phyloP scores from a whole-genome alignment of 2,113 vertebrate genomes.

The Tachycineta bicolor region DNA sequence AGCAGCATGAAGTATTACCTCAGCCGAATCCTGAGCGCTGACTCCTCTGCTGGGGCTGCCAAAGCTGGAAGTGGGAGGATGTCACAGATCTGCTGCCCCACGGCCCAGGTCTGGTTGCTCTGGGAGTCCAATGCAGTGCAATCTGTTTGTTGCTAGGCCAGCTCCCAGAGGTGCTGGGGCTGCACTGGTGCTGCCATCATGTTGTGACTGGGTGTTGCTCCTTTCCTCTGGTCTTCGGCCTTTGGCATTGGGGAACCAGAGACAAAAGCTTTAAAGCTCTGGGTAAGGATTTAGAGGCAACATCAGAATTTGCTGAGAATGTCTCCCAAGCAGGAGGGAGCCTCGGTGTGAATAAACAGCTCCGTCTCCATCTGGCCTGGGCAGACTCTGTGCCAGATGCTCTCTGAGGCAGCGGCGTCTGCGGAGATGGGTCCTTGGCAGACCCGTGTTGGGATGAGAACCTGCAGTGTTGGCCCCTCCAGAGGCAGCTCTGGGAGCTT shows the following conservation, averaged over 20 bases:
- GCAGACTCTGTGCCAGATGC: constrained; percentile 1
- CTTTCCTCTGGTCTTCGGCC: neutral
- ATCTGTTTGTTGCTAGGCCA: neutral
- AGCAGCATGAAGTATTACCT: neutral
- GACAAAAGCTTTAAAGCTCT: neutral
- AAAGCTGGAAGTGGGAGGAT: neutral
- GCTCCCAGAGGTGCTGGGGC: neutral
- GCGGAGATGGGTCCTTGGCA: neutral
- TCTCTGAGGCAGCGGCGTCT: neutral
- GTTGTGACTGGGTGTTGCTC: too few species aligned
- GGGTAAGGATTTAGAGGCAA: neutral
- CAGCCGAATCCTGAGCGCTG: accelerated
- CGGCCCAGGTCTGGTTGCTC: neutral
- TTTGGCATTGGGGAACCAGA: neutral
- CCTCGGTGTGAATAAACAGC: neutral
- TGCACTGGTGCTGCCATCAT: accelerated
- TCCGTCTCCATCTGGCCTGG: neutral
- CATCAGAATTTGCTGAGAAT: neutral
- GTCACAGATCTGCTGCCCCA: neutral
- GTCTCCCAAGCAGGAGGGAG: neutral
- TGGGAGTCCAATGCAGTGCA: accelerated
- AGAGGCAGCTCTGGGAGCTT: neutral
- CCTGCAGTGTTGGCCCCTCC: neutral
- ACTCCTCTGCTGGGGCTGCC: neutral
- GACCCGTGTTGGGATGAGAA: neutral